These are phyloP conservation scores for Cercopithecus mitis DNA, from an alignment of 2,797 vertebrate genomes.

Conservation along the genomic window DNA sequence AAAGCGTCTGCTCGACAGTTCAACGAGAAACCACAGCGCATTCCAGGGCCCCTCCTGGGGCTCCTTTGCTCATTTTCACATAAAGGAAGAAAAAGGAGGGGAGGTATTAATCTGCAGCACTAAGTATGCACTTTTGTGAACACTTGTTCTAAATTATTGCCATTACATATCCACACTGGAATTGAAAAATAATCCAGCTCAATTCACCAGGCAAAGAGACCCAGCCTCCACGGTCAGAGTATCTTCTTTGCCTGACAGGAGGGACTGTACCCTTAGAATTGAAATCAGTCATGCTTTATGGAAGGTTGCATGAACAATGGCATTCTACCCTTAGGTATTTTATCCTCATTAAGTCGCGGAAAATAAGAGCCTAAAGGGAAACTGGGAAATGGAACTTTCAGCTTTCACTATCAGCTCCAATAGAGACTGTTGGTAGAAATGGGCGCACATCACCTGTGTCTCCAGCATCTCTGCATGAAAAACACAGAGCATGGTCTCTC, in stretches of 20 bases:
- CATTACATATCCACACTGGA: fast-evolving
- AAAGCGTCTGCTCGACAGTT: fast-evolving
- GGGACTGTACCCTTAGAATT: fast-evolving
- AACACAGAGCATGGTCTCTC: fast-evolving
- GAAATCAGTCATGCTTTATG: fast-evolving
- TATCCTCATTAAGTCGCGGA: not conserved
- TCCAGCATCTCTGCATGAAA: not conserved
- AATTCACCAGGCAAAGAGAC: fast-evolving
- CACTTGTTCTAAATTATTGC: no score
- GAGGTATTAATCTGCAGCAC: fast-evolving
- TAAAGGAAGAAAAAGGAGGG: fast-evolving
- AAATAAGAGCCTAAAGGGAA: fast-evolving
- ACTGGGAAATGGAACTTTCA: fast-evolving
- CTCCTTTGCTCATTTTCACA: fast-evolving
- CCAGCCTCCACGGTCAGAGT: fast-evolving
- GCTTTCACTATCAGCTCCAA: fast-evolving
- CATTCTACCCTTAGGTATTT: fast-evolving
- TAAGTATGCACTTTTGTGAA: not conserved
- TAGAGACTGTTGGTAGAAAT: fast-evolving
- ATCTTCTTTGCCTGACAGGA: fast-evolving
- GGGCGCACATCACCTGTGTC: fast-evolving
- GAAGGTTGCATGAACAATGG: fast-evolving
- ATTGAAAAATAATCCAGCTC: fast-evolving
- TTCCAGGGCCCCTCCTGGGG: fast-evolving
- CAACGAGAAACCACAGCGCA: fast-evolving